phyloP scores from a whole-genome alignment of 2,113 vertebrate genomes.

The Noctilio leporinus region DNA sequence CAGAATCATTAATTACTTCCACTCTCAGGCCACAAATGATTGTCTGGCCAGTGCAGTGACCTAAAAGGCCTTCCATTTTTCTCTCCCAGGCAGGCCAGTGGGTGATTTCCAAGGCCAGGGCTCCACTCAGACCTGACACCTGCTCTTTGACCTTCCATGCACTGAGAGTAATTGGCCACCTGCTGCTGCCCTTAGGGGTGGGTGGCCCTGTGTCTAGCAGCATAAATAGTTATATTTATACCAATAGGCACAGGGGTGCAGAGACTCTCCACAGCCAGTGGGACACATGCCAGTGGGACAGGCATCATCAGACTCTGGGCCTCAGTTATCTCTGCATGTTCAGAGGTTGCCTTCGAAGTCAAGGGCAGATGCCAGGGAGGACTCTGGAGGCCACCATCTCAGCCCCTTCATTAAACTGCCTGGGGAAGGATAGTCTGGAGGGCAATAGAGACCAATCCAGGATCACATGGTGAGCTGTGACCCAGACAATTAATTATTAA shows the following conservation, averaged over 20 bases:
- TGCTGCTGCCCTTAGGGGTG: neutral
- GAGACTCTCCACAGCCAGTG: neutral
- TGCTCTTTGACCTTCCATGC: neutral
- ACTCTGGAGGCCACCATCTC: neutral
- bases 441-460: neutral
- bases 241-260: accelerated
- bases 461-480: neutral
- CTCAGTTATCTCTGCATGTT: neutral
- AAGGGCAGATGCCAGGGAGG: neutral
- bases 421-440: neutral
- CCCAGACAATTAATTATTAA: neutral
- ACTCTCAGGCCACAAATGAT: neutral
- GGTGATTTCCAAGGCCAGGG: neutral
- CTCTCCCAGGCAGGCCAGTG: neutral
- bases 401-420: neutral
- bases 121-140: neutral
- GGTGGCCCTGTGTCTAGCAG: no score
- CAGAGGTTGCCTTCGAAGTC: neutral
- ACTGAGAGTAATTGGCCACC: neutral
- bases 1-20: neutral
- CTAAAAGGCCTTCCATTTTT: neutral
- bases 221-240: no score
- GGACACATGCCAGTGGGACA: no score
- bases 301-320: neutral
- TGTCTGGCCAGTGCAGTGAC: neutral